Conservation (phyloP, 2,113 vertebrate species). For the Macrotus californicus region DNA sequence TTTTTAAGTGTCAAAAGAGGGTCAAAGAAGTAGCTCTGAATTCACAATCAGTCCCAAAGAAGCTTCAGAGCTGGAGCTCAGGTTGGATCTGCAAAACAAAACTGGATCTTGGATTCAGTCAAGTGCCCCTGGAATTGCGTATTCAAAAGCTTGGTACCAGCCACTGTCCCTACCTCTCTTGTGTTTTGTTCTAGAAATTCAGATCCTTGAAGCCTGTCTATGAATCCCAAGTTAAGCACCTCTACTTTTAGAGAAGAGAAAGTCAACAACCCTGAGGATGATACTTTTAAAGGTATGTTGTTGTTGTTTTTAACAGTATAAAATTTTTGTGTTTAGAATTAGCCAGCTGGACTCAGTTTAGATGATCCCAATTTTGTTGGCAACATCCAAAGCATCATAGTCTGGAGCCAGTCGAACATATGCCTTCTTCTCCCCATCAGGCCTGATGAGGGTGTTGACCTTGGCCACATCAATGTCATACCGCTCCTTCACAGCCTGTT, state of each 20-base stretch:
- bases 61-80: not conserved
- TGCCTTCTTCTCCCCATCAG: too few relatives aligned
- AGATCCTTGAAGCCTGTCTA: not conserved
- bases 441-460: too few relatives aligned
- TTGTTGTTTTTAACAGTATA: too few relatives aligned
- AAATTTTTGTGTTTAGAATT: too few relatives aligned
- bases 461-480: too few relatives aligned
- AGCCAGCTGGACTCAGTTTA: too few relatives aligned
- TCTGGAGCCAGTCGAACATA: too few relatives aligned
- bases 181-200: not conserved
- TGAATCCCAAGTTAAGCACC: not conserved
- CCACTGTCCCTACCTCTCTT: not conserved
- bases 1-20: slow-evolving; percentile 36
- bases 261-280: not conserved
- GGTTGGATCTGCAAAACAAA: not conserved
- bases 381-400: too few relatives aligned
- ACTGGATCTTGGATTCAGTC: not conserved
- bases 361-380: too few relatives aligned
- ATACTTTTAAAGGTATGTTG: not conserved
- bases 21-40: not conserved
- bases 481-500: too few relatives aligned
- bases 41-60: not conserved
- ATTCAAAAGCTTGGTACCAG: not conserved
- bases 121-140: not conserved
- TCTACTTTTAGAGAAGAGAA: not conserved